Evolutionary conservation across 2,888 invertebrate genomes (phyloP).

Genomic region (Arctia plantaginis): DNA sequence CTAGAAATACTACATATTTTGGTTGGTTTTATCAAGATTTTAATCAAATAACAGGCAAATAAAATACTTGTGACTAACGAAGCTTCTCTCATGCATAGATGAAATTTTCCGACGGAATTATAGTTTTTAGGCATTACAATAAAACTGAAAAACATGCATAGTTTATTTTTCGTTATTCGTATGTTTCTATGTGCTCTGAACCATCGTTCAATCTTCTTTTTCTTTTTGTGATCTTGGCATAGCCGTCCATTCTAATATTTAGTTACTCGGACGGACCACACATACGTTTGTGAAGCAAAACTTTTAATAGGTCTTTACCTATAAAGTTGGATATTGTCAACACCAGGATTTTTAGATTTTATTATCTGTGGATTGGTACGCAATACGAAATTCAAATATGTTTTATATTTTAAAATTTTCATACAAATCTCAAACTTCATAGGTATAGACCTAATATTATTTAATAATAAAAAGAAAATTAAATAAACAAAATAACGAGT

Average conservation of each 20-base stretch:
- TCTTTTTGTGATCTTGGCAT: background rate
- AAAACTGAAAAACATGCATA: constrained; percentile 54
- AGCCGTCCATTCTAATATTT: background rate
- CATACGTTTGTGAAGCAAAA: background rate
- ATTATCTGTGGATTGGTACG: no score
- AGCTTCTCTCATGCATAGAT: constrained; percentile 63
- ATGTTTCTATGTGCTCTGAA: background rate
- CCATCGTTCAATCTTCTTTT: background rate
- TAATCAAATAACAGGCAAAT: constrained; percentile 34
- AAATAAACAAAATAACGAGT: background rate
- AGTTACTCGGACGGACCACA: background rate
- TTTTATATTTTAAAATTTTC: no score
- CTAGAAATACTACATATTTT: constrained; percentile 11
- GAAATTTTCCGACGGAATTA: constrained; percentile 70
- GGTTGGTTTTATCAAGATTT: constrained; percentile 23
- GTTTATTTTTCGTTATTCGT: no score
- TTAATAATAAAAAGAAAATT: no score
- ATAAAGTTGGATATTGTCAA: no score
- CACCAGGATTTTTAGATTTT: no score
- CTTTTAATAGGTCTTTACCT: no score
- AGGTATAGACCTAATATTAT: no score
- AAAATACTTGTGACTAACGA: constrained; percentile 45
- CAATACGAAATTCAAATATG: no score
- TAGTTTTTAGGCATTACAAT: constrained; percentile 56
- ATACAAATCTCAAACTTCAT: no score